phyloP scores from a whole-genome alignment of 2,888 invertebrate genomes.

The Scaptomyza reducta region DNA sequence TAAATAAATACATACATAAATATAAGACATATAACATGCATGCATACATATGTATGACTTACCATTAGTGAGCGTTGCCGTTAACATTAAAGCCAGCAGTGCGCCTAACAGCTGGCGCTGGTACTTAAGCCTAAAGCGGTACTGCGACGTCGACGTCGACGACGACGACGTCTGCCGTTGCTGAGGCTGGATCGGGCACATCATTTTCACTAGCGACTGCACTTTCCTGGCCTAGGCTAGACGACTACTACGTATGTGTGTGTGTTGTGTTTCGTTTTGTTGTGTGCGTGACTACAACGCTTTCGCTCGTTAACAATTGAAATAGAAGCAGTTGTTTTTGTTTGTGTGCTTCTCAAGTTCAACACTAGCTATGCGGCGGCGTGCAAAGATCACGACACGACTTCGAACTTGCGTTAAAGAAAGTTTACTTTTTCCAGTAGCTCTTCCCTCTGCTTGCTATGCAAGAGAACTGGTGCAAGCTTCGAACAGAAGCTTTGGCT shows the following conservation, averaged over 20 bases:
- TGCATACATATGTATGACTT: slow-evolving; percentile 44
- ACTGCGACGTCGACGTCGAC: not conserved
- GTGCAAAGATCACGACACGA: slow-evolving; percentile 66
- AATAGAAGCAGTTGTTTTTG: slow-evolving; percentile 64
- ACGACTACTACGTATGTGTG: slow-evolving; percentile 16
- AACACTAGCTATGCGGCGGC: slow-evolving; percentile 58
- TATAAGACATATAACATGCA: no score
- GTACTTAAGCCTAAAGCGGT: slow-evolving; percentile 43
- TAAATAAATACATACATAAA: not conserved
- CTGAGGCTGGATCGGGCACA: slow-evolving; percentile 57
- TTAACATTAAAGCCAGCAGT: slow-evolving; percentile 61
- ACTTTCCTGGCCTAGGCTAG: slow-evolving; percentile 71
- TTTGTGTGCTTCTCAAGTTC: slow-evolving; percentile 56
- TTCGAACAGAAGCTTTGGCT: slow-evolving; percentile 9
- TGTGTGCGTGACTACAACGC: slow-evolving; percentile 76
- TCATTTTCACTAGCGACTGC: slow-evolving; percentile 78
- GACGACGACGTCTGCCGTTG: not conserved
- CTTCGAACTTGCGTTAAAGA: slow-evolving; percentile 58
- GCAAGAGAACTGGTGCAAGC: slow-evolving; percentile 58
- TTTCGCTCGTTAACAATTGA: slow-evolving; percentile 83
- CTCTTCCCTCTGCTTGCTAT: slow-evolving; percentile 36
- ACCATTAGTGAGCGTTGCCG: slow-evolving; percentile 66
- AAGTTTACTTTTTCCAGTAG: slow-evolving; percentile 58
- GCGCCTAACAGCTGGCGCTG: slow-evolving; percentile 74
- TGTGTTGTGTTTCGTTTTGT: slow-evolving; percentile 13